Conservation (phyloP, 2,888 invertebrate species). For the Neocrepidodera transversa region DNA sequence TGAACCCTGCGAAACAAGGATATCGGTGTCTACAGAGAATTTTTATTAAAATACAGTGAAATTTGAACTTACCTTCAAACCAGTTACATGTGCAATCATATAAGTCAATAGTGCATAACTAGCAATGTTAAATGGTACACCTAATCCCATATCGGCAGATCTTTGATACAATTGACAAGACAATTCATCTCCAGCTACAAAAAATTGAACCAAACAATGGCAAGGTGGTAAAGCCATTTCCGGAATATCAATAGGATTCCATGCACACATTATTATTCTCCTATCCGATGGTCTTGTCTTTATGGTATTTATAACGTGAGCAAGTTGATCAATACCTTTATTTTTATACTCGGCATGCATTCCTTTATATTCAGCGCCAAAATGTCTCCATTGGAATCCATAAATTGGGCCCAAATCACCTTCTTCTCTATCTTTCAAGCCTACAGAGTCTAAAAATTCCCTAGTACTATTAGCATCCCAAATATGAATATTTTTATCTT, state of each 20-base stretch:
- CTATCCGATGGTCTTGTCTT: constrained; percentile 84
- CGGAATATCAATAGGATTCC: constrained; percentile 90
- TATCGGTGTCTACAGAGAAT: no score
- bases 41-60: no score
- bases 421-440: constrained; percentile 84
- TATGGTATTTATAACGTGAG: constrained; percentile 80
- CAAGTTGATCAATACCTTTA: constrained; percentile 86
- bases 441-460: constrained; percentile 84
- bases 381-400: constrained; percentile 99
- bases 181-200: constrained; percentile 82
- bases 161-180: constrained; percentile 95
- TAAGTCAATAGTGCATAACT: constrained; percentile 93
- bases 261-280: constrained; percentile 91
- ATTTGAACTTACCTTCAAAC: constrained; percentile 68
- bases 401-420: constrained; percentile 97
- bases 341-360: constrained; percentile 80
- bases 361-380: constrained; percentile 87
- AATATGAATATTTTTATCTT: constrained; percentile 83
- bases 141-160: constrained; percentile 96
- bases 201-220: constrained; percentile 94
- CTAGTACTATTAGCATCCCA: constrained; percentile 97
- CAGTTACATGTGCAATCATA: constrained; percentile 96
- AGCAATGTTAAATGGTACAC: constrained; percentile 98
- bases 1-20: no score
- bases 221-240: constrained; percentile 97